Conservation (phyloP, 2,113 vertebrate genomes). For the Laterallus jamaicensis region DNA sequence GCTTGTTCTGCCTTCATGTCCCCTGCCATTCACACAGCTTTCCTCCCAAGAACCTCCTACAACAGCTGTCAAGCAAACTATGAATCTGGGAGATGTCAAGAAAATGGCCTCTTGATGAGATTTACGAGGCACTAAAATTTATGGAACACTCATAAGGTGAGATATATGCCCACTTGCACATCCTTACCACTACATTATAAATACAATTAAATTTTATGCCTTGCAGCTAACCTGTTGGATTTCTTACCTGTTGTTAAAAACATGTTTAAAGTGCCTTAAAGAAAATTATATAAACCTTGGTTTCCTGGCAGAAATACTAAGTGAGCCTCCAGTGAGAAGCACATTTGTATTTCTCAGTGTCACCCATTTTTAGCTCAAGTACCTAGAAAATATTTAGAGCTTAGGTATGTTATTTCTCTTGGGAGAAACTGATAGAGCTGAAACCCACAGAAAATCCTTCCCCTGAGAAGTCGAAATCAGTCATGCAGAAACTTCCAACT, state of each 20-base stretch:
- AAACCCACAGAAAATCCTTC: slow-evolving; percentile 6
- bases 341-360: background rate
- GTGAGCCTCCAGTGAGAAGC: background rate
- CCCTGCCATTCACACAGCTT: background rate
- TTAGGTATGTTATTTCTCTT: background rate
- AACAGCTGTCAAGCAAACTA: background rate
- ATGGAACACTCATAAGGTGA: background rate
- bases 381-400: slow-evolving; percentile 2
- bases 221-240: background rate
- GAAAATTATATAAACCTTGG: background rate
- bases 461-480: background rate
- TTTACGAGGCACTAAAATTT: slow-evolving; percentile 3
- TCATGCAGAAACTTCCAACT: background rate
- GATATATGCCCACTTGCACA: background rate
- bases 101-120: slow-evolving; percentile 4
- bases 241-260: slow-evolving; percentile 1
- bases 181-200: background rate
- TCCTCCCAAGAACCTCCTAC: background rate
- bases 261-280: background rate
- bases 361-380: background rate
- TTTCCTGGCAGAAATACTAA: background rate
- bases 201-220: background rate
- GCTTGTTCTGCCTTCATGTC: background rate
- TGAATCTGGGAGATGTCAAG: background rate
- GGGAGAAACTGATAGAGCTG: background rate